Evolutionary conservation across 2,797 vertebrate genomes (phyloP), one percentile per base, ranked within the genome.

Genomic region (Enteromius afrohamiltoni): DNA sequence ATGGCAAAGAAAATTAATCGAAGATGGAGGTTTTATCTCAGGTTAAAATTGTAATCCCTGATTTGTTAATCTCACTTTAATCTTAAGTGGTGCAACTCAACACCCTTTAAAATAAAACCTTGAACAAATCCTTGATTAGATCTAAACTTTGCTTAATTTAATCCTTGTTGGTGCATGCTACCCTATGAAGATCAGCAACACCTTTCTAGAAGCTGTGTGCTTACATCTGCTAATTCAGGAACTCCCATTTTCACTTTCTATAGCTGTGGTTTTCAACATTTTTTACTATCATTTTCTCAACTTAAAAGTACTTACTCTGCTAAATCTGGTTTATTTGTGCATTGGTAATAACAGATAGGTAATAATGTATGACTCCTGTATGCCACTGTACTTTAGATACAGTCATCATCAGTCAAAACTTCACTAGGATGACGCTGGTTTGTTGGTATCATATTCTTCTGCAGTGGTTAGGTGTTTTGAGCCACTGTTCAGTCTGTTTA

Each of bases 141-240:
- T 42, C 40, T 42, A 42, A 42, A 10, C 40, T 42, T 42, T 42
- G 40, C 9, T 10, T 42, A 10, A 42, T 42, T 42, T 42, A 42
- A 42, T 42, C 9, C 40, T 42, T 42, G 40, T 42, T 42, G 9
- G 40, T 42, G 40, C 40, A 42, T 10, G 1, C 9, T 0, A 42
- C 9, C 29, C 5, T n/a, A 49, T 65, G 21, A 34, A 78, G 11
- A 65, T 49, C 8, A 13, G 31, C 19, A 29, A 79, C 26, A 67
- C 77, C 75, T 77, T 77, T 77, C 29, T 67, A 37, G 13, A 78
- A 65, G 29, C 19, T 49, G 60, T 77, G 55, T 65, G 42, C 31
- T 58, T 34, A 34, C n/a, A 49, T 49, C 29, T 47, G 21, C 42
- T 34, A n/a, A 78, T 77, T 60, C 2, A 31, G 13, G 34, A 53